A percentile compares a stretch with the other conserved stretches of the same genome.
These are phyloP conservation scores for Chrysemys picta DNA, from an alignment of 2,113 vertebrate species.

Conservation along the genomic window DNA sequence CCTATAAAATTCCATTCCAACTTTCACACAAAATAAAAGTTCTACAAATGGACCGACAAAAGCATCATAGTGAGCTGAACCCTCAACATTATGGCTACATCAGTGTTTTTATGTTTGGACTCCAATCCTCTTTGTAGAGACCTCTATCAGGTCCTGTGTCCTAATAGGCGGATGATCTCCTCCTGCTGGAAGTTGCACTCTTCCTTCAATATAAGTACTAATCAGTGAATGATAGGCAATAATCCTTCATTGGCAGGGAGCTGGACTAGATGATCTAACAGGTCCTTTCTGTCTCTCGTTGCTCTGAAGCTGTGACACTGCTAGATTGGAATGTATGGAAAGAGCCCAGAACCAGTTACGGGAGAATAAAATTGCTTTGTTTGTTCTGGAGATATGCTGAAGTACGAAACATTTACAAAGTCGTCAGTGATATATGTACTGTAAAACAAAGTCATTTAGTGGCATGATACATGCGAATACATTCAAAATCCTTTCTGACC, in stretches of 20 bases:
- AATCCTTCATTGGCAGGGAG: not conserved
- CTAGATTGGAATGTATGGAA: conserved; percentile 32
- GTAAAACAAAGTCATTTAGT: conserved; percentile 18
- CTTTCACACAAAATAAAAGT: not conserved
- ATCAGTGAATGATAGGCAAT: not conserved
- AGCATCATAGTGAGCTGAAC: not conserved
- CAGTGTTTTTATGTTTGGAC: not conserved
- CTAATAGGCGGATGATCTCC: not conserved
- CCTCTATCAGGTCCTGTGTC: not conserved
- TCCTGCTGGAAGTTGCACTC: not conserved
- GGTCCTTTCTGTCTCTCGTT: not conserved
- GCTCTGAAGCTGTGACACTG: conserved; percentile 17
- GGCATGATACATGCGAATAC: not conserved
- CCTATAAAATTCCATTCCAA: not conserved
- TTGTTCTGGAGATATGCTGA: conserved; percentile 38
- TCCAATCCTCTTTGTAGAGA: not conserved
- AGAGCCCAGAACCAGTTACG: conserved; percentile 59
- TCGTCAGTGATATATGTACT: not conserved
- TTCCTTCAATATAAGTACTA: not conserved
- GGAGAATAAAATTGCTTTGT: conserved; percentile 57
- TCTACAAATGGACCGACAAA: not conserved
- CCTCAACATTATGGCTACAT: not conserved
- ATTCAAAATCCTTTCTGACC: not conserved
- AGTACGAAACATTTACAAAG: not conserved
- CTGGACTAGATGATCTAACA: conserved; percentile 12